These are phyloP conservation scores for Microtus richardsoni DNA, from an alignment of 2,113 vertebrate genomes.

Conservation along the genomic window DNA sequence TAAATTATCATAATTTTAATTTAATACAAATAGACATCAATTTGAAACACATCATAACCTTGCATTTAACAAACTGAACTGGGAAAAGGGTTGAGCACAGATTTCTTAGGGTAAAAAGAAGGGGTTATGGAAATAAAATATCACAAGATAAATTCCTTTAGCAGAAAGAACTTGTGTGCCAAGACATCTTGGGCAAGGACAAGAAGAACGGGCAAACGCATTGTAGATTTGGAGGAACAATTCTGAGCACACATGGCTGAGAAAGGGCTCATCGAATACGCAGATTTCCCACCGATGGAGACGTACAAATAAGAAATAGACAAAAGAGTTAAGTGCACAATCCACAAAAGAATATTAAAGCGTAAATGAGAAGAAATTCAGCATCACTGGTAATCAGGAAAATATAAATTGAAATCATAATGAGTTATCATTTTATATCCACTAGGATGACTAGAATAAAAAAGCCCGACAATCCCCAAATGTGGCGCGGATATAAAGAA, in stretches of 20 bases:
- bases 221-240: not conserved
- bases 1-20: not conserved
- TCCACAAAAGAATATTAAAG: constrained; percentile 21
- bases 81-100: not conserved
- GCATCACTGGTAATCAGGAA: not conserved
- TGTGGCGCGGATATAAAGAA: not conserved
- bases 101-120: constrained; percentile 35
- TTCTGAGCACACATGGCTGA: not conserved
- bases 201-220: not conserved
- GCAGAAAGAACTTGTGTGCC: not conserved
- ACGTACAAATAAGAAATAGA: not conserved
- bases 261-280: not conserved
- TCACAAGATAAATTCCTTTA: not conserved
- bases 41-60: not conserved
- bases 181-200: not conserved
- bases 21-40: constrained; percentile 25
- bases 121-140: not conserved
- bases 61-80: constrained; percentile 8
- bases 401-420: not conserved
- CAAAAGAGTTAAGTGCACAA: not conserved
- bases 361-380: not conserved
- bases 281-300: not conserved
- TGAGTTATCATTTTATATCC: not conserved
- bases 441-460: not conserved
- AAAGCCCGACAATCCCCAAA: not conserved